Conservation (phyloP, 2,888 invertebrate genomes). For the Bombylius major region DNA sequence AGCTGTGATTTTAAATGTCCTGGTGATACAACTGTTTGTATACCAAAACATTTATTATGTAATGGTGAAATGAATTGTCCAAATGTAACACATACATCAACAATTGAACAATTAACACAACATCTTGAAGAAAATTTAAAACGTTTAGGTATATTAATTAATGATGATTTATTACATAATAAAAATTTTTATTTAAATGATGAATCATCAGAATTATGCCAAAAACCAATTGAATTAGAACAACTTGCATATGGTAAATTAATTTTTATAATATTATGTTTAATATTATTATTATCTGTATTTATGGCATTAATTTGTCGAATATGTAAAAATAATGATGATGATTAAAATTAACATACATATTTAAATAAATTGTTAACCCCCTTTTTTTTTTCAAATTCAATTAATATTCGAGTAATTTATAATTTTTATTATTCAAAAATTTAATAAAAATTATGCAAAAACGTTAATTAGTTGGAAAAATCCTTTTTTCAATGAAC, state of each 20-base stretch:
- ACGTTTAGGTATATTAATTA: slow-evolving; percentile 41
- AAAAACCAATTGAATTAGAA: slow-evolving; percentile 38
- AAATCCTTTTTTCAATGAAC: no score
- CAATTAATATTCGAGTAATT: no score
- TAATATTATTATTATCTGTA: slow-evolving; percentile 29
- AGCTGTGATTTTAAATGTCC: slow-evolving; percentile 82
- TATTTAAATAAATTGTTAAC: no score
- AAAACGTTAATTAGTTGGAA: no score
- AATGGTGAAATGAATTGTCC: slow-evolving; percentile 84
- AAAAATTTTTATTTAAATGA: slow-evolving; percentile 49
- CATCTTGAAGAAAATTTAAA: slow-evolving; percentile 48
- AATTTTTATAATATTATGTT: slow-evolving; percentile 28
- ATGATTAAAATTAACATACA: not conserved
- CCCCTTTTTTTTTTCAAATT: no score
- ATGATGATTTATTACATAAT: slow-evolving; percentile 38
- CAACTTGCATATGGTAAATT: slow-evolving; percentile 30
- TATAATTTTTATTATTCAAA: no score
- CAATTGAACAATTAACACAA: slow-evolving; percentile 40
- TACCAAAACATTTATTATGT: slow-evolving; percentile 70
- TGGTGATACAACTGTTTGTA: slow-evolving; percentile 68
- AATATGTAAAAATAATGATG: not conserved
- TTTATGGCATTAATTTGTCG: slow-evolving; percentile 31
- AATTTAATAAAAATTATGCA: no score
- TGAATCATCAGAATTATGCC: slow-evolving; percentile 63
- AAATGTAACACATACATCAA: slow-evolving; percentile 43